Base-by-base conservation (phyloP, 1,140 invertebrate genomes). In the Cheumatopsyche charites region DNA sequence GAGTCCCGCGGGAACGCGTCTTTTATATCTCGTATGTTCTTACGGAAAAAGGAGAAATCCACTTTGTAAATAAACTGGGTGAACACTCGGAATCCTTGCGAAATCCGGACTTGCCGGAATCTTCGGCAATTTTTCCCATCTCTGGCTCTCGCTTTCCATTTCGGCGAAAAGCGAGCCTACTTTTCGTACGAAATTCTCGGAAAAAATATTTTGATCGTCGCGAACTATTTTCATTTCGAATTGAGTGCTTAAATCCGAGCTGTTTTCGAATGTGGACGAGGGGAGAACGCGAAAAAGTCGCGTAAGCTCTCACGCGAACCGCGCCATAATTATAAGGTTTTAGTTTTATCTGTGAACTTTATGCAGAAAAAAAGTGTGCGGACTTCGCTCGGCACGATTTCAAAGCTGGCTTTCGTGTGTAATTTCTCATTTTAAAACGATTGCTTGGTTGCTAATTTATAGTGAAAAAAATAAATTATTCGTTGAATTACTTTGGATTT, bases 281-380 rank as follows among this genome's bases (percentile, higher is more conserved):
- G 9, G 9, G 29, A 36, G 9, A 36, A 36, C 9, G 9, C 9
- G 29, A 36, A 9, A 36, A 36, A 36, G 19, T 9, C n/a, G 47
- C 47, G 19, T 52, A 52, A 52, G 47, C 65, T 12, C 45, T 25
- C 70, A 71, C 70, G 70, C 70, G 70, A 71, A 47, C 62, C 43
- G 2, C 13, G 19, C 29, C 61, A 55, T 71, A 65, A 71, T 71
- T 71, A 66, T 71, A 63, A 71, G 62, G 70, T 62, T 71, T 71
- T 71, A 71, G 62, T 65, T 71, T 71, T 66, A 71, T 71, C 70
- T 71, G 63, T 63, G 63, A 71, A 71, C 43, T 45, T 65, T 63
- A 45, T 71, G 43, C 43, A 36, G 13, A 61, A 11, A 58, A 36
- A 36, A 52, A 71, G 36, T 25, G 23, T 43, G 26, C 15, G 25